Base-by-base conservation (phyloP, 1,140 invertebrate species). In the Micrasema minimum region DNA sequence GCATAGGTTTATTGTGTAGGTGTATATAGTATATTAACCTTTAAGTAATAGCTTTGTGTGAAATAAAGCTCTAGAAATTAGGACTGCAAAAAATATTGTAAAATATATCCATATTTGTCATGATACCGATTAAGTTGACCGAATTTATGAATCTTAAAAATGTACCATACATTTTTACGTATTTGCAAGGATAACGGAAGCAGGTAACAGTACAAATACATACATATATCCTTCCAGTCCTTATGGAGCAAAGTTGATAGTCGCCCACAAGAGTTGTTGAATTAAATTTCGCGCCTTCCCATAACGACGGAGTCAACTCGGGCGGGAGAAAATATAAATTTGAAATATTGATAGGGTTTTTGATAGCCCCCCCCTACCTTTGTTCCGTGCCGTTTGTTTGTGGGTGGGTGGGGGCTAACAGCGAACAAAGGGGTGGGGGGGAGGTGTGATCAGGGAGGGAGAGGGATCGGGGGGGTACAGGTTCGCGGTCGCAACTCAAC, bases 331-430 rank as follows among this genome's bases (percentile, higher is more conserved):
- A 74, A 67, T 74, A 74, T 74, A 74, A 74, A 74, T 74, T 74
- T 74, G 68, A 74, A 74, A 74, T 74, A 74, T 74, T 74, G 72
- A 74, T 71, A 66, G 72, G 67, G 68, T 70, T 74, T 70, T 74
- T 74, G 72, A 74, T 74, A 70, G 72, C 66, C 72, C 61, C 26
- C 48, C 31, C 22, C 14, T 62, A 45, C 55, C 59, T 61, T 69
- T 69, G 72, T 69, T 69, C 57, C 55, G 35, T 59, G 55, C 55
- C 55, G 55, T 59, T 59, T 59, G 55, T 59, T 53, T 59, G 55
- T 67, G 45, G 45, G 45, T 16, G 41, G 55, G 18, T 1, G 38
- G n/a, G 16, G 48, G 48, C 12, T n/a, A n/a, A n/a, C n/a, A n/a
- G n/a, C n/a, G n/a, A 2, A 48, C 11, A 22, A 20, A 31, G 20